Base-by-base conservation (phyloP, 2,888 invertebrate species). In the Trissonchulus latispiculum region DNA sequence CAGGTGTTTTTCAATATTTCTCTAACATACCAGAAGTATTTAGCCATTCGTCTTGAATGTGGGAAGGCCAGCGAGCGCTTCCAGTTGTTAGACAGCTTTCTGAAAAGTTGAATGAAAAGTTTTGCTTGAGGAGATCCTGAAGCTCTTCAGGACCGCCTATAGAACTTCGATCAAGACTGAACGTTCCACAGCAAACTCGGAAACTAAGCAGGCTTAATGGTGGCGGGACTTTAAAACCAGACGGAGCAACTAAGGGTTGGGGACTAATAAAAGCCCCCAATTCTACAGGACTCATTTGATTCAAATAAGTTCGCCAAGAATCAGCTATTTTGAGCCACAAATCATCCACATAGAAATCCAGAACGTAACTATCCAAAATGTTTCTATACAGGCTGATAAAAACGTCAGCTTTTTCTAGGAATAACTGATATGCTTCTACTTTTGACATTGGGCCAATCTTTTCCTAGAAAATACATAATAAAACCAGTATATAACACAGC, bases 111-210 rank as follows among this genome's bases (percentile, higher is more conserved):
- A n/a, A n/a, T n/a, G n/a, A n/a, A n/a, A n/a, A n/a, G n/a, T n/a
- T n/a, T n/a, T n/a, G n/a, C n/a, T n/a, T n/a, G n/a, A n/a, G n/a
- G n/a, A n/a, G n/a, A n/a, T n/a, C n/a, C n/a, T n/a, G 68, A 72
- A 28, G 68, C 70, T 18, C 75, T 48, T 36, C 73, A 66, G 8
- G 71, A 62, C 31, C 69, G 71, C 15, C 72, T 3, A 64, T 8
- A 28, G 8, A 31, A 3, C 8, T 31, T 8, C 48, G 48, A 48
- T 48, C 48, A 8, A 48, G 23, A 23, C 48, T 48, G 23, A 48
- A 48, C 8, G 48, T 48, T 48, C 23, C 23, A 23, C 48, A 48
- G 48, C 48, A 48, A 8, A 15, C 8, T 48, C 48, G 48, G 48
- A 48, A 48, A 48, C 48, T 15, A 23, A 48, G 48, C 48, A 48